phyloP scores from a whole-genome alignment of 1,140 invertebrate species.

The Elymnias hypermnestra region DNA sequence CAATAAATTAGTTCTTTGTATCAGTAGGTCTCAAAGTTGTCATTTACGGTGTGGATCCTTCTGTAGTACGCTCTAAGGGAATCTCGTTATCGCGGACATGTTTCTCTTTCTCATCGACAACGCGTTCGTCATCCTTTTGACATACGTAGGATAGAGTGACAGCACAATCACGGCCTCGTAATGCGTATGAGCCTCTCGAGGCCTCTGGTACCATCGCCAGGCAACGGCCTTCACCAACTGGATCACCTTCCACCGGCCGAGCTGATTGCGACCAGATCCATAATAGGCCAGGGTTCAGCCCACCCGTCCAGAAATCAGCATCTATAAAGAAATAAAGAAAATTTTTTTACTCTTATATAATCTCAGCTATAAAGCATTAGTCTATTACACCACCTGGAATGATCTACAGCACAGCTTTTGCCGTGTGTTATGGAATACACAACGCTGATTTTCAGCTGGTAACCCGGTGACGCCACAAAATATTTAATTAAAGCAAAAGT shows the following conservation, averaged over 20 bases:
- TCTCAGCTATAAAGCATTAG: too few species aligned
- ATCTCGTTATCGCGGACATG: conserved; percentile 81
- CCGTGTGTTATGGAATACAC: too few species aligned
- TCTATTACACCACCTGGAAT: too few species aligned
- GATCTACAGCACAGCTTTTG: too few species aligned
- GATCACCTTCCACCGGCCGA: conserved; percentile 81
- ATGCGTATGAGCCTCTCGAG: conserved; percentile 79
- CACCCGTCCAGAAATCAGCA: conserved; percentile 87
- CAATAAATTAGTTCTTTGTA: too few species aligned
- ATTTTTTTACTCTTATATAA: too few species aligned
- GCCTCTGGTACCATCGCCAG: conserved; percentile 72
- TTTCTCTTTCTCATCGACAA: conserved; percentile 76
- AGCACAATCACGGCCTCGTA: conserved; percentile 84
- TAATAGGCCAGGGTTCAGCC: conserved; percentile 87
- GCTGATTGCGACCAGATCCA: conserved; percentile 91
- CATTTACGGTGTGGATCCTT: too few species aligned
- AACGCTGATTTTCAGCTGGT: too few species aligned
- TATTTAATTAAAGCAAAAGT: too few species aligned
- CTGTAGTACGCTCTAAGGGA: too few species aligned
- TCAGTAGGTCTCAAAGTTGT: too few species aligned
- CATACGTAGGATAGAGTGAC: conserved; percentile 81
- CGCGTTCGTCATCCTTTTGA: conserved; percentile 83
- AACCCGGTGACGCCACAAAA: too few species aligned
- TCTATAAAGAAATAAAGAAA: conserved; percentile 67
- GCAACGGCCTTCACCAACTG: conserved; percentile 59